These are phyloP conservation scores for Cephalotes varians DNA, from an alignment of 2,888 invertebrate genomes.

Conservation along the genomic window DNA sequence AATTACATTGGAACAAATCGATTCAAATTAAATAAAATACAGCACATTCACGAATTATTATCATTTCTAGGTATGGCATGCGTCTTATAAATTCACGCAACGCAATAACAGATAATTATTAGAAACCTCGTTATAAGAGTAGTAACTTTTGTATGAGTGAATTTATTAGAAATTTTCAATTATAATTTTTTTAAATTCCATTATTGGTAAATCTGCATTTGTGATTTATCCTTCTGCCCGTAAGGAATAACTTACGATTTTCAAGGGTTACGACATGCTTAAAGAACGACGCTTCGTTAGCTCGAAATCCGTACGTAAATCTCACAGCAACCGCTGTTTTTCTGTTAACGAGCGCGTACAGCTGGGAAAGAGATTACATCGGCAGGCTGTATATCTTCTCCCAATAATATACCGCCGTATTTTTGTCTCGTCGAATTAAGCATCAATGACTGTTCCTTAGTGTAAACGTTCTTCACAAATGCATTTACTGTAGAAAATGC, in stretches of 20 bases:
- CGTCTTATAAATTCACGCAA: not conserved
- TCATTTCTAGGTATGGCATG: not conserved
- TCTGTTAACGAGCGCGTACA: conserved; percentile 53
- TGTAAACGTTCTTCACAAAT: conserved; percentile 51
- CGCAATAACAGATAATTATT: not conserved
- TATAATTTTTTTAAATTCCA: not conserved
- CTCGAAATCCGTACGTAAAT: conserved; percentile 63
- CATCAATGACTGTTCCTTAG: conserved; percentile 7
- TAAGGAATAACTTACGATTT: conserved; percentile 18
- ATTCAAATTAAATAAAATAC: not conserved
- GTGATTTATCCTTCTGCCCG: conserved; percentile 61
- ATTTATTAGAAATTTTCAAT: conserved; percentile 3
- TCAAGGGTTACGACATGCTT: conserved; percentile 28
- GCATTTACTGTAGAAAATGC: conserved; percentile 69
- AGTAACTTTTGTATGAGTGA: not conserved
- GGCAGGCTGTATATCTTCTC: conserved; percentile 57
- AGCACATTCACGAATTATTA: not conserved
- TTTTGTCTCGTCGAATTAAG: conserved; percentile 51
- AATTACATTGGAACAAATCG: not conserved
- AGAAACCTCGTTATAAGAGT: not conserved
- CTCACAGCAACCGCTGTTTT: conserved; percentile 56
- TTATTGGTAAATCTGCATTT: conserved; percentile 5
- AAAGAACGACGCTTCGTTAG: conserved; percentile 65
- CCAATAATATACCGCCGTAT: conserved; percentile 50
- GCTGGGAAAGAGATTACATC: conserved; percentile 60